A percentile compares a stretch with the other conserved stretches of the same genome.
Evolutionary conservation across 2,888 invertebrate species (phyloP).

Genomic region (Zeuzera pyrina): DNA sequence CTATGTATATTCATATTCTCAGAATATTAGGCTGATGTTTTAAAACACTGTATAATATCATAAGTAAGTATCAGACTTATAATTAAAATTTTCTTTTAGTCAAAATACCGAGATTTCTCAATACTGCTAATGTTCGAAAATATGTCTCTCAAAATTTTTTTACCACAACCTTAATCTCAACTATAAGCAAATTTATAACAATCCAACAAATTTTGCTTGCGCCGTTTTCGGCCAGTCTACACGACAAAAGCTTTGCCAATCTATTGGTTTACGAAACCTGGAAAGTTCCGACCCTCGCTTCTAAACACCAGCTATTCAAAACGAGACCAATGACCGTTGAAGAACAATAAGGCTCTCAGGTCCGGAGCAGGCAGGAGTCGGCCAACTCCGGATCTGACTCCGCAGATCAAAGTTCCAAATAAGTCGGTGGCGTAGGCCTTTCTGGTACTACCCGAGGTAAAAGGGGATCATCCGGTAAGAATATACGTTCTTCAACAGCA

Average conservation of each 20-base stretch:
- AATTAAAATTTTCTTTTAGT: slow-evolving; percentile 37
- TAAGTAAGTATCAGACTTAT: slow-evolving; percentile 39
- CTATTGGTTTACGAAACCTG: slow-evolving; percentile 6
- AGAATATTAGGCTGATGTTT: too few relatives aligned
- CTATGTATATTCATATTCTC: slow-evolving; percentile 1
- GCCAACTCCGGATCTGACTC: slow-evolving; percentile 63
- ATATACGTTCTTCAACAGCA: slow-evolving; percentile 75
- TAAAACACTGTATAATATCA: not conserved
- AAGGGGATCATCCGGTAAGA: slow-evolving; percentile 73
- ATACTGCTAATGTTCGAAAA: slow-evolving; percentile 65
- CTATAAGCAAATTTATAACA: slow-evolving; percentile 62
- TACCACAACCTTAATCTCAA: slow-evolving; percentile 67
- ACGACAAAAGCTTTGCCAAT: slow-evolving; percentile 37
- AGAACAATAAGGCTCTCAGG: slow-evolving; percentile 21
- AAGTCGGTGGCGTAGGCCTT: slow-evolving; percentile 73
- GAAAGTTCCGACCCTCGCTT: slow-evolving; percentile 20
- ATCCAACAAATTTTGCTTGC: slow-evolving; percentile 44
- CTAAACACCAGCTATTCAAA: slow-evolving; percentile 34
- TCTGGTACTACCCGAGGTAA: slow-evolving; percentile 67
- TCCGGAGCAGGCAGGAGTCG: slow-evolving; percentile 44
- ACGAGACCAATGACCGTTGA: slow-evolving; percentile 32
- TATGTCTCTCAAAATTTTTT: slow-evolving; percentile 64
- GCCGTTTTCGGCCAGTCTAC: slow-evolving; percentile 30
- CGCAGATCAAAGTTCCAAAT: slow-evolving; percentile 65
- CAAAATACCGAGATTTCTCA: slow-evolving; percentile 56